Percentiles rank a stretch among this genome's conserved stretches.
Evolutionary conservation across 2,888 invertebrate species (phyloP).

Genomic region (Pogonocherus hispidulus): DNA sequence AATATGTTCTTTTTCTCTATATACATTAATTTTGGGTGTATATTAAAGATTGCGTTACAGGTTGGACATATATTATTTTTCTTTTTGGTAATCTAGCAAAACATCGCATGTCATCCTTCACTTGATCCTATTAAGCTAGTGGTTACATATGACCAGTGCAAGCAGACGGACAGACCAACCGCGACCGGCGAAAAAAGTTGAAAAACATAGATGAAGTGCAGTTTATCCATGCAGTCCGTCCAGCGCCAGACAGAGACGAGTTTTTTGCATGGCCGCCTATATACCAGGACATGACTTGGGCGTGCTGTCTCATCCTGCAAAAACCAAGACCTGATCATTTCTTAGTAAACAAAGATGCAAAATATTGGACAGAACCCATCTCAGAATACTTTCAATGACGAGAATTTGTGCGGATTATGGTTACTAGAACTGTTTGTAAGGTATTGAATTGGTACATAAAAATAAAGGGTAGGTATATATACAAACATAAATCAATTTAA

Average conservation of each 20-base stretch:
- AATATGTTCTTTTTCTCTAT: too few relatives aligned
- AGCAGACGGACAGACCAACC: conserved; percentile 34
- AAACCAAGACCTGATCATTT: too few relatives aligned
- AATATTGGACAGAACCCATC: too few relatives aligned
- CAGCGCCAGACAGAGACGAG: conserved; percentile 34
- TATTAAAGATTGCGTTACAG: background rate
- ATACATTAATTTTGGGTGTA: too few relatives aligned
- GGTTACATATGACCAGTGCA: conserved; percentile 35
- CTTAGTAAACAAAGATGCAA: too few relatives aligned
- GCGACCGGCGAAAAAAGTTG: conserved; percentile 27
- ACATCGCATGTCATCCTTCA: background rate
- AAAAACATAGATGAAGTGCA: conserved; percentile 35
- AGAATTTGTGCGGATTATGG: too few relatives aligned
- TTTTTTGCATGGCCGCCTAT: conserved; percentile 26
- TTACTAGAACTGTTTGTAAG: too few relatives aligned
- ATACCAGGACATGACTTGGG: conserved; percentile 14
- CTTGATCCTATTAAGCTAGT: conserved; percentile 17
- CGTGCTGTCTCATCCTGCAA: background rate
- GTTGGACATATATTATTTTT: background rate
- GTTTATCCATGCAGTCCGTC: conserved; percentile 38
- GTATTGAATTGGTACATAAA: too few relatives aligned
- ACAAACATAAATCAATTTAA: too few relatives aligned
- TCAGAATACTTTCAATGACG: too few relatives aligned
- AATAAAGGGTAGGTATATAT: too few relatives aligned
- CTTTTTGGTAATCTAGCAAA: background rate